A percentile compares a stretch with the other conserved stretches of the same genome.
phyloP scores from a whole-genome alignment of 2,113 vertebrate genomes.

The Antigone vipio region DNA sequence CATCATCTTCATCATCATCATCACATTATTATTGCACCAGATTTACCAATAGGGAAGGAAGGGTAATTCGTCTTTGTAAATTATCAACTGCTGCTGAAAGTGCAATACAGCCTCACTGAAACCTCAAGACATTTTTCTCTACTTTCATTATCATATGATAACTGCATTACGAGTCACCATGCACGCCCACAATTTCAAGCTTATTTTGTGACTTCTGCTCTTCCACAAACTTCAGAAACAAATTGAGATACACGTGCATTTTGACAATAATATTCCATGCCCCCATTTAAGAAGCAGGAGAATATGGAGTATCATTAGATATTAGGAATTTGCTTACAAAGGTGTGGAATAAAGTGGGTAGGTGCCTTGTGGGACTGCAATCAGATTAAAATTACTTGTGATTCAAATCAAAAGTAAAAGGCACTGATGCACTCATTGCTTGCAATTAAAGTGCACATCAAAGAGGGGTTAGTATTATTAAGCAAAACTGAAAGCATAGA shows the following conservation, averaged over 20 bases:
- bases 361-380: neutral
- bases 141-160: neutral
- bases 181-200: neutral
- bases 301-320: neutral
- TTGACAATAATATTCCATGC: neutral
- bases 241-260: neutral
- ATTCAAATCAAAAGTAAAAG: conserved; percentile 24
- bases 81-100: neutral
- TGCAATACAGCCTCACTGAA: neutral
- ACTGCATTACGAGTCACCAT: neutral
- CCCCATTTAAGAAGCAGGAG: neutral
- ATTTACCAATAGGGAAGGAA: neutral
- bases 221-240: neutral
- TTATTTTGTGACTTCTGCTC: neutral
- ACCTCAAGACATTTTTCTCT: neutral
- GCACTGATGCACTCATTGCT: neutral
- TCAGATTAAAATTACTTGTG: neutral
- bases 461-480: neutral
- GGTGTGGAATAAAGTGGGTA: neutral
- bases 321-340: neutral
- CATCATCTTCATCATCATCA: neutral
- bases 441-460: neutral
- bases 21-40: neutral
- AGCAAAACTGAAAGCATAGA: conserved; percentile 8
- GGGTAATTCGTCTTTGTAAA: neutral